Evolutionary conservation across 1,140 invertebrate species (phyloP).

Genomic region (Drosophila ercepeae): DNA sequence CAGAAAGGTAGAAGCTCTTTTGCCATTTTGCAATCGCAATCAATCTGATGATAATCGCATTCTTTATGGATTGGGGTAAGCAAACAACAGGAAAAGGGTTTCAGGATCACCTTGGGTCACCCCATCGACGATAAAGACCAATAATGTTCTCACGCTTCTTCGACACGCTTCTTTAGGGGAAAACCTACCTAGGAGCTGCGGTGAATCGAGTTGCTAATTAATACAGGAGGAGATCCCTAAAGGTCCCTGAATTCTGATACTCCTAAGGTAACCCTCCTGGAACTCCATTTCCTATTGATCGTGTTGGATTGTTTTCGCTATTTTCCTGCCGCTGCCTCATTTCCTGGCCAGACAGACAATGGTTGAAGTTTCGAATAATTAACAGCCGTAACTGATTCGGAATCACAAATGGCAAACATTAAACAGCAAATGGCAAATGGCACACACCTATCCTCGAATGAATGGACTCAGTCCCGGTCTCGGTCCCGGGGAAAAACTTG

Average conservation of each 20-base stretch:
- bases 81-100: constrained; percentile 38
- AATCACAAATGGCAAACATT: constrained; percentile 44
- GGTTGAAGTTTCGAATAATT: constrained; percentile 60
- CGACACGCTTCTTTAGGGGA: constrained; percentile 54
- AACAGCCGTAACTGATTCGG: constrained; percentile 64
- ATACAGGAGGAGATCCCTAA: constrained; percentile 34
- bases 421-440: constrained; percentile 17
- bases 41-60: constrained; percentile 71
- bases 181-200: constrained; percentile 38
- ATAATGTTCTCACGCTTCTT: constrained; percentile 67
- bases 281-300: constrained; percentile 28
- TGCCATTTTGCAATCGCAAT: constrained; percentile 48
- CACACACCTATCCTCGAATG: constrained; percentile 37
- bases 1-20: no score
- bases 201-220: constrained; percentile 59
- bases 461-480: no score
- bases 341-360: constrained; percentile 40
- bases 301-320: constrained; percentile 31
- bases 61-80: constrained; percentile 63
- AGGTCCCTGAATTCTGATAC: constrained; percentile 19
- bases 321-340: constrained; percentile 19
- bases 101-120: constrained; percentile 34
- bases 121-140: constrained; percentile 13
- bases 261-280: constrained; percentile 21
- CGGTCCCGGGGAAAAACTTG: constrained; percentile 25